Percentiles rank a stretch among this genome's conserved stretches.
Evolutionary conservation across 2,888 invertebrate species (phyloP).

Genomic region (Micropterix aruncella): DNA sequence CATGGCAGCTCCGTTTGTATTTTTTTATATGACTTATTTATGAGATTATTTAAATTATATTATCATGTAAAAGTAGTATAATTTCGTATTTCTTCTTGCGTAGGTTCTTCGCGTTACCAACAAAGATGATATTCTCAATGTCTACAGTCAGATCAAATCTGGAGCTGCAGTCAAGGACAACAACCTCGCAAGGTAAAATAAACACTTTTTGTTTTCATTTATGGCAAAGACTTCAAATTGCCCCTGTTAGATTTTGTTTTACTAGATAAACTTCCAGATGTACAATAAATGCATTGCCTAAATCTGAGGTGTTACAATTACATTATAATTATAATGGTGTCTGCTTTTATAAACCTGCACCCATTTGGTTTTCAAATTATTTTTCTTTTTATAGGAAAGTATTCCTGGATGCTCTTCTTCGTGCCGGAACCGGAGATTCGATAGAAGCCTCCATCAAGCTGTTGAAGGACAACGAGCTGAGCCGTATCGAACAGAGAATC

Average conservation of each 20-base stretch:
- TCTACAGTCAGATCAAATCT: conserved; percentile 46
- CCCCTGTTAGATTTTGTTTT: no score
- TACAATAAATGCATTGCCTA: background rate
- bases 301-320: background rate
- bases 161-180: conserved; percentile 39
- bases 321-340: no score
- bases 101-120: conserved; percentile 49
- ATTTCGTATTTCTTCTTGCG: conserved; percentile 17
- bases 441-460: conserved; percentile 55
- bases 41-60: background rate
- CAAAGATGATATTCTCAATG: conserved; percentile 55
- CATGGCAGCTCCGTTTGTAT: no score
- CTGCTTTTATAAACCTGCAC: background rate
- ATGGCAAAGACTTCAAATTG: no score
- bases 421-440: conserved; percentile 64
- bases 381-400: conserved; percentile 39
- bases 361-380: background rate
- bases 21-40: no score
- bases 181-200: conserved; percentile 41
- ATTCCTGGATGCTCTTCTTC: conserved; percentile 69
- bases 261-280: background rate
- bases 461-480: conserved; percentile 48
- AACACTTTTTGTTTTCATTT: no score
- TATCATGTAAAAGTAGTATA: no score
- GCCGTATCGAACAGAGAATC: conserved; percentile 37